Base-by-base conservation (phyloP, 2,113 vertebrate genomes). In the Gymnocephalus cernua region DNA sequence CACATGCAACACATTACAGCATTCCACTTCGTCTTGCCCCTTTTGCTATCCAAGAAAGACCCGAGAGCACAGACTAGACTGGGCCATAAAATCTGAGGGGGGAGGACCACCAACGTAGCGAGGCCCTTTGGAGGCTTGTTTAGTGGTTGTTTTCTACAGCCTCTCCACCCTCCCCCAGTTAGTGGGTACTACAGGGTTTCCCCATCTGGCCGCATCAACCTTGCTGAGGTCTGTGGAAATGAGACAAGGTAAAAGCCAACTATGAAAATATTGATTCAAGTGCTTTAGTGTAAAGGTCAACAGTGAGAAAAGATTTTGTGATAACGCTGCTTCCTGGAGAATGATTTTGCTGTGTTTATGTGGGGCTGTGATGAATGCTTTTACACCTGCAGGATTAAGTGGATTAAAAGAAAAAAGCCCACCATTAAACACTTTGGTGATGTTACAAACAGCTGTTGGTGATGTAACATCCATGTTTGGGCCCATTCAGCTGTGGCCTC, bases 51-150 rank as follows among this genome's bases (percentile, higher is more conserved):
- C 58, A 80, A 84, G 77, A 82, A 82, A 89, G 66, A 75, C 77
- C 80, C 1, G 38, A 86, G 59, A 83, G 76, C 66, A 75, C 83
- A 41, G 72, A 80, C 85, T 82, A 83, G 85, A 92, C 83, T 77
- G 69, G 44, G 65, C 85, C 83, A 87, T 92, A 92, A 93, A 89
- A 78, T 81, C 50, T 58, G 47, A 77, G 74, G 72, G 14, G 77
- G 68, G 71, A 70, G 80, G 92, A 93, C 90, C 93, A 93, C 91
- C 93, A 91, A 92, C 86, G 4, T 86, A 58, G 88, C 4, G 44
- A 78, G 84, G 82, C 68, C 84, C 74, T 79, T 80, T 80, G 74
- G 79, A 89, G 68, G 50, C 74, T 45, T 15, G 48, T 82, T 90
- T 83, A 75, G 61, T 70, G 81, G 65, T 65, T 11, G 12, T 61